phyloP scores from a whole-genome alignment of 2,113 vertebrate genomes.

The Lampris megalopsis region DNA sequence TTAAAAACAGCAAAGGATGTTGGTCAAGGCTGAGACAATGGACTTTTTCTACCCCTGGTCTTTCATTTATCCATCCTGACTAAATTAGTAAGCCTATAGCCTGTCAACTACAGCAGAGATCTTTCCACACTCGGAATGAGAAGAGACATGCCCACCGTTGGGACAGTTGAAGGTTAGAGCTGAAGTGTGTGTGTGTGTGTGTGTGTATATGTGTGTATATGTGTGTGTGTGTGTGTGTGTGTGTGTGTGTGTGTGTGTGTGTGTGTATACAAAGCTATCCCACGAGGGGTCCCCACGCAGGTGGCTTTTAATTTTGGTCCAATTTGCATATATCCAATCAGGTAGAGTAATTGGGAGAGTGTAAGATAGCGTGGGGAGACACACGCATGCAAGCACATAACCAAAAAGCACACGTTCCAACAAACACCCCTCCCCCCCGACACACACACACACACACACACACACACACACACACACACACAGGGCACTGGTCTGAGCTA shows the following conservation, averaged over 20 bases:
- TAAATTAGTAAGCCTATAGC: background rate
- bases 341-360: conserved; percentile 81
- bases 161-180: conserved; percentile 68
- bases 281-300: conserved; percentile 75
- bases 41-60: background rate
- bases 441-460: conserved; percentile 7
- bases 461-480: conserved; percentile 3
- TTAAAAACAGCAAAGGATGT: conserved; percentile 1
- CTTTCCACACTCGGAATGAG: conserved; percentile 14
- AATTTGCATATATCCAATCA: conserved; percentile 88
- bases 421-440: background rate
- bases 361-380: conserved; percentile 60
- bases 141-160: conserved; percentile 11
- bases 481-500: conserved; percentile 67
- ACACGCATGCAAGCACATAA: background rate
- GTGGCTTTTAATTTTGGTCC: conserved; percentile 82
- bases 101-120: background rate
- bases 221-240: conserved; percentile 3
- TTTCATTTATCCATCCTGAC: background rate
- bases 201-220: conserved; percentile 21
- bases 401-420: background rate
- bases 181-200: conserved; percentile 30
- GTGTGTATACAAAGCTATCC: conserved; percentile 62
- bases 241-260: conserved; percentile 18
- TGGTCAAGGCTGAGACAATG: conserved; percentile 18